Base-by-base conservation (phyloP, 2,113 vertebrate species). In the Lophura nycthemera region DNA sequence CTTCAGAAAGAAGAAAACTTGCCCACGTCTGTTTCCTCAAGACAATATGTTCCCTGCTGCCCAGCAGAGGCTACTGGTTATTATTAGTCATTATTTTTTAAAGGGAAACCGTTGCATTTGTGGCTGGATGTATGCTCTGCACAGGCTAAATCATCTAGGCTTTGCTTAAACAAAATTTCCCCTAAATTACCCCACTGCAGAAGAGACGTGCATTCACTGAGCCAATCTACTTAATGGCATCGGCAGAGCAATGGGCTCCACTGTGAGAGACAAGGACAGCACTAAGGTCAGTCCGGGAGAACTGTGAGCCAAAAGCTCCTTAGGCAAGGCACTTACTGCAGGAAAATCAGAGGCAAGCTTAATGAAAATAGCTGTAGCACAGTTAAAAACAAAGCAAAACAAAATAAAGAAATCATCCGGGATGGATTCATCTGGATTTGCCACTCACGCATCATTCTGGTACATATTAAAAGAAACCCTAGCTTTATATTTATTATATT, bases 181-280 rank as follows among this genome's bases (percentile, higher is more conserved):
- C 7, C 0, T 1, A 43, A 61, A 19, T 45, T 59, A 15, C 22
- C 17, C 43, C 40, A 17, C 8, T 8, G 20, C 10, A 24, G 36
- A 12, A 14, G 52, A 64, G 52, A 48, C 1, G 0, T 3, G 29
- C 8, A 3, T 27, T 64, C 81, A 3, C 24, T 45, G 50, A 69
- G 69, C 30, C 13, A 54, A 25, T 21, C 14, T 57, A 7, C 45
- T 27, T 8, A 15, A 22, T 3, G 22, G 36, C 38, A 13, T 8
- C 54, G 27, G 38, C 32, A n/a, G 65, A 57, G 60, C 48, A 57
- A 20, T 0, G 15, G 22, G 14, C 80, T 71, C 15, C 38, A 29
- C 70, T 34, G 25, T 29, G 32, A 52, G 60, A 66, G n/a, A 21
- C 83, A 90, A 85, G 76, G 80, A 57, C 48, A 73, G 76, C 42